Base-by-base conservation (phyloP, 1,140 invertebrate species). In the Orius laevigatus region DNA sequence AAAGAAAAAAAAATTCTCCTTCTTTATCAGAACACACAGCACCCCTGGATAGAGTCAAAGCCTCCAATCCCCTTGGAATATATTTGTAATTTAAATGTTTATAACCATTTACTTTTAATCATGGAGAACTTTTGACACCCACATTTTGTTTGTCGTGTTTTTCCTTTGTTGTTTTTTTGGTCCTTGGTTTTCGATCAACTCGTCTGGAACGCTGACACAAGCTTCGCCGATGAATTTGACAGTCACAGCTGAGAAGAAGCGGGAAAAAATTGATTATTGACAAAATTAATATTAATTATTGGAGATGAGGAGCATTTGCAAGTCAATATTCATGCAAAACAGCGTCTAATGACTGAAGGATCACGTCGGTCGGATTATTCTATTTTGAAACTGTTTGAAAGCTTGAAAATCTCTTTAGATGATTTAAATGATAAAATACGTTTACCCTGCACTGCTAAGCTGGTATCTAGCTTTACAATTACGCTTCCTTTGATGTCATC, bases 171-270 rank as follows among this genome's bases (percentile, higher is more conserved):
- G 15, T 41, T 50, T 46, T 41, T 50, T 46, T 10, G 39, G 9
- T 16, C 18, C 32, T 35, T 47, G 51, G 42, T 54, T 44, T n/a
- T 50, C 40, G 1, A 46, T 41, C 11, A 46, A 39, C 5, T 46
- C 47, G 1, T 58, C 58, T 10, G 55, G 55, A 0, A 59, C 58
- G 14, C 52, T 53, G 0, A 58, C 55, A 19, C 54, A 55, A 0
- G 58, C 58, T 35, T 59, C 58, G 0, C 58, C 58, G 5, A 59
- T 50, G 19, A 59, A 51, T 6, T 55, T 44, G 14, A 59, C 50
- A 1, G 51, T 56, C 14, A 59, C 52, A 12, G 55, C 57, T 59
- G 48, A 31, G 48, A 49, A 38, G 48, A 50, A 40, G n/a, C n/a
- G n/a, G n/a, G n/a, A n/a, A n/a, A n/a, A n/a, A n/a, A n/a, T n/a